Conservation (phyloP, 2,797 vertebrate genomes). For the Acridotheres tristis region DNA sequence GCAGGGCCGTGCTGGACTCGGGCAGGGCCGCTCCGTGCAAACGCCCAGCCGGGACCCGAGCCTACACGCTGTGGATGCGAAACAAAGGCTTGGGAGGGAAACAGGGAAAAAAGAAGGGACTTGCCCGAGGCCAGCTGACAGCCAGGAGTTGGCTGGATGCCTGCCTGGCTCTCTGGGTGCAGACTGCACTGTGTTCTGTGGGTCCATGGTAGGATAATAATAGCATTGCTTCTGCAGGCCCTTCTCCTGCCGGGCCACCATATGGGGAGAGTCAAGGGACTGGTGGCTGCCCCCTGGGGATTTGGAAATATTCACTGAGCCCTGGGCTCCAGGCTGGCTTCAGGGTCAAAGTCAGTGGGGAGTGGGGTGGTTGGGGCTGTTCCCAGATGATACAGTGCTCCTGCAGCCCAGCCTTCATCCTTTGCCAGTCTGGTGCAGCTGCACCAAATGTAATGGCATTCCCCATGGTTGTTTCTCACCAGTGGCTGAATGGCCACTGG, state of each 20-base stretch:
- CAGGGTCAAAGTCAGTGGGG: not conserved
- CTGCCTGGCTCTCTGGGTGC: rapidly evolving
- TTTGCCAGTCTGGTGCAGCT: rapidly evolving
- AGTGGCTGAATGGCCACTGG: not conserved
- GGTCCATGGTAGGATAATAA: not conserved
- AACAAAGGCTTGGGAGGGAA: not conserved
- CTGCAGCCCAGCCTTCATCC: not conserved
- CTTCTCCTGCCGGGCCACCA: rapidly evolving
- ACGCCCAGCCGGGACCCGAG: not conserved
- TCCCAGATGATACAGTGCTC: not conserved
- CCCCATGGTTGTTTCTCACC: rapidly evolving
- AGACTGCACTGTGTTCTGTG: rapidly evolving
- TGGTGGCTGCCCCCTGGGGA: not conserved
- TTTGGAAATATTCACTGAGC: not conserved
- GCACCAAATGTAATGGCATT: not conserved
- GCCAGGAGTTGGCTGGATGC: not conserved
- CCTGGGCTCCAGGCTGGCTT: not conserved
- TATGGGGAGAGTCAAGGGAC: not conserved
- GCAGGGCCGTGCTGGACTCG: not conserved
- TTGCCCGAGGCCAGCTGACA: not conserved
- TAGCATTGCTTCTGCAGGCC: not conserved
- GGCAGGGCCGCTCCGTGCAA: rapidly evolving
- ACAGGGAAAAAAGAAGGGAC: not conserved
- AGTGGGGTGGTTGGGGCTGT: not conserved
- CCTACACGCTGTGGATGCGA: rapidly evolving